Evolutionary conservation across 2,888 invertebrate species (phyloP), one percentile per base, ranked within the genome.

Genomic region (Athetis lepigone): DNA sequence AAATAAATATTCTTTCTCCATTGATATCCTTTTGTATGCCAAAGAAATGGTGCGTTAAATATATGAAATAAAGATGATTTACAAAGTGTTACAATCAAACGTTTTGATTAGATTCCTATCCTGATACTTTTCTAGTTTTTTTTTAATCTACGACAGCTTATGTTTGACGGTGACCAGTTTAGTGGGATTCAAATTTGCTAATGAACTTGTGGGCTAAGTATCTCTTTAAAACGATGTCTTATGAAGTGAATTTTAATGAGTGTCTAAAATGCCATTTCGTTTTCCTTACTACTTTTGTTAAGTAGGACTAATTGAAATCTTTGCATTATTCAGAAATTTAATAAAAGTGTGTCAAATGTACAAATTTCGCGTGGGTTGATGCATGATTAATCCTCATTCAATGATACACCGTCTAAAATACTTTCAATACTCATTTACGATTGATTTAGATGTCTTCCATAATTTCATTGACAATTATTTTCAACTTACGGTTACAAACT

Each of bases 1-100:
- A 80, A 80, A 81, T 82, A 79, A n/a, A n/a, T n/a, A n/a, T n/a
- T n/a, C 82, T 79, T 79, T 72, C 54, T 49, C 63, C 58, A 75
- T 65, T 69, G 67, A 74, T 71, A 70, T 77, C 66, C 73, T 70
- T 81, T 74, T 73, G 65, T 73, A 27, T 47, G 27, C 68, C 65
- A 69, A 77, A 70, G 68, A 70, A 75, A 73, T 64, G 51, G 51
- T 45, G 50, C 55, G 54, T 50, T 52, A 70, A 59, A 59, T 49
- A 19, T 54, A 37, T 45, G 45, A 59, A 70, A 59, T 54, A 52
- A 25, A 62, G 40, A 65, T 60, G 36, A 51, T 56, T 56, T 59
- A 36, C 7, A 52, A 18, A 18, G 16, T 36, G 27, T 40, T 36
- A 18, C 39, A 37, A 33, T 45, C 9, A 0, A 29, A 11, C 11